Base-by-base conservation (phyloP, 2,888 invertebrate species). In the Drosophila mettleri region DNA sequence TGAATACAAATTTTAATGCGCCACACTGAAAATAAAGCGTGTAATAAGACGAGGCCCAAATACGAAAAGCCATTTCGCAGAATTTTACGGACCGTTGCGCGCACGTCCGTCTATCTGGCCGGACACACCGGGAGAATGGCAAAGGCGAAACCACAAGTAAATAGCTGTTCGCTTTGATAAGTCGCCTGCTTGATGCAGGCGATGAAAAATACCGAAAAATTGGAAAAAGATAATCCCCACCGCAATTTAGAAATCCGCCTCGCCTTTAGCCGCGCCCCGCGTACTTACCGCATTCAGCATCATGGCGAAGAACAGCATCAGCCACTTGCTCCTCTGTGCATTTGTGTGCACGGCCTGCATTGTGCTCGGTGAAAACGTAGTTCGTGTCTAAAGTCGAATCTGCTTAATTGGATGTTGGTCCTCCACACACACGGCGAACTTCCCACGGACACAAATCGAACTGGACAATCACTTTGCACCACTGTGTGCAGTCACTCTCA, bases 241-340 rank as follows among this genome's bases (percentile, higher is more conserved):
- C 29, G 2, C n/a, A 31, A 9, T 1, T 7, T 20, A 2, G 1
- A n/a, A 14, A 5, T 3, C n/a, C n/a, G 18, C 6, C 12, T 4
- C 10, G 16, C 6, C 34, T 16, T 18, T 14, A 7, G 36, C 38
- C 52, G 24, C 49, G 0, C 18, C 16, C 16, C 18, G 10, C 18
- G 10, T 51, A 91, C 91, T 91, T 90, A 91, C 91, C 69, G 90
- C 90, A 87, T 89, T 91, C 69, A 91, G 70, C 57, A 90, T 81
- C 90, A 91, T 85, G 66, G 88, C 49, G 49, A 49, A 87, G 63
- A 90, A 62, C 63, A 91, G 74, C 83, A 89, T 75, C 45, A 89
- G 62, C 73, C 81, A 86, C 65, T 74, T 78, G 73, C 76, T 83
- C 51, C 68, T 61, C 43, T 67, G 83, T 71, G 83, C 78, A 76